phyloP scores from a whole-genome alignment of 2,797 vertebrate species.

The Zonotrichia albicollis region DNA sequence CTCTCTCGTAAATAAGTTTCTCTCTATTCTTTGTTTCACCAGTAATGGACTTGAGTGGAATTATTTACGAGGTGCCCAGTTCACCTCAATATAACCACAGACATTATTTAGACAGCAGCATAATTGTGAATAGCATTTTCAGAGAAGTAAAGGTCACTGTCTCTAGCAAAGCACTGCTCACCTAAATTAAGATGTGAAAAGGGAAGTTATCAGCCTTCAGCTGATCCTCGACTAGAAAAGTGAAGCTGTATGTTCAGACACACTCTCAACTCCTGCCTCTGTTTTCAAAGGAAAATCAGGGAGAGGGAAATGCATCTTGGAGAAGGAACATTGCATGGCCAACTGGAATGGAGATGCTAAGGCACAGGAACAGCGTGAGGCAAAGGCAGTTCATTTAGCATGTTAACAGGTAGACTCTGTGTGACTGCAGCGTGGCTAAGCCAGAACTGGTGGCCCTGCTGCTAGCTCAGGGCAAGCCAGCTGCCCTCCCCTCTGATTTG shows the following conservation, averaged over 20 bases:
- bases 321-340: neutral
- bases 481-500: neutral
- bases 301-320: neutral
- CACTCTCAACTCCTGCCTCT: neutral
- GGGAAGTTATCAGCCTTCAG: slow-evolving; percentile 16
- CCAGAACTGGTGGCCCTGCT: neutral
- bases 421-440: neutral
- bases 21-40: slow-evolving; percentile 15
- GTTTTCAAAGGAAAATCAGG: neutral
- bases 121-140: slow-evolving; percentile 53
- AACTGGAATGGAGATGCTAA: neutral
- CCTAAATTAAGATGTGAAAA: slow-evolving; percentile 38
- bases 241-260: neutral
- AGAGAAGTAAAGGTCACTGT: slow-evolving; percentile 50
- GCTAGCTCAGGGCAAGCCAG: neutral
- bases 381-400: neutral
- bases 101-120: slow-evolving; percentile 16
- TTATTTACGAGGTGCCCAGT: slow-evolving; percentile 36
- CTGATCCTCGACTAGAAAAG: neutral
- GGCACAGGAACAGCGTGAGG: neutral
- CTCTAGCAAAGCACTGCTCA: slow-evolving; percentile 4
- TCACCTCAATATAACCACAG: slow-evolving; percentile 45
- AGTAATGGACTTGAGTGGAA: slow-evolving; percentile 12
- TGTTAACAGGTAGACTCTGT: neutral
- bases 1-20: neutral